Base-by-base conservation (phyloP, 92 coral and sea anemone genomes). In the Phymanthus crucifer region DNA sequence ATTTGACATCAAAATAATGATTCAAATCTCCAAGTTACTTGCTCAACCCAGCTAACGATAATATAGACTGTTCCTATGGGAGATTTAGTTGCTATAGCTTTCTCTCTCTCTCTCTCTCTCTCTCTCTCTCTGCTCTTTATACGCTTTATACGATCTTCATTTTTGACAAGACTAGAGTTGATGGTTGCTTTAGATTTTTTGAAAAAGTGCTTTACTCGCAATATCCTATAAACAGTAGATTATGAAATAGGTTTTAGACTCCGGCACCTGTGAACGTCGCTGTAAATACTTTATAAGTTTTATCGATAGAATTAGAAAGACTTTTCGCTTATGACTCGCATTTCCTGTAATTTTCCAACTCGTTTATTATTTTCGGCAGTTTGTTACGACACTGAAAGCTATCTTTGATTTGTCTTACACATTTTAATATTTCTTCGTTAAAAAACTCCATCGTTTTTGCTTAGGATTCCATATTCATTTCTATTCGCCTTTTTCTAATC, bases 231-330 rank as follows among this genome's bases (percentile, higher is more conserved):
- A 69, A 69, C 38, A 58, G 26, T n/a, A 47, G 32, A 38, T 74
- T 38, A 74, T 74, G 29, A 31, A 76, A 47, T 16, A 5, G 58
- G 56, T n/a, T 40, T 76, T 76, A 38, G 64, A 56, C 66, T 84
- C 80, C 74, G 86, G 78, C 67, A 80, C 77, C 90, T 78, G 90
- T 84, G 81, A 71, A 58, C 76, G 78, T 71, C 73, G 71, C 78
- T 84, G 73, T 92, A 78, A 92, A 92, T 92, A 84, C 85, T 92
- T 89, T 83, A 89, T 89, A 86, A 87, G 90, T 76, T 81, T 81
- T 74, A 79, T 90, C 78, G 89, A 75, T 86, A 84, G 81, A 86
- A 76, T 76, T 76, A 76, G 76, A 84, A 89, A 86, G 85, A 73
- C 74, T 58, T 45, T 82, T 69, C 86, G 66, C 75, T 67, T 72